A percentile compares a stretch with the other conserved stretches of the same genome.
Evolutionary conservation across 2,797 vertebrate genomes (phyloP).

Genomic region (Megaceryle alcyon): DNA sequence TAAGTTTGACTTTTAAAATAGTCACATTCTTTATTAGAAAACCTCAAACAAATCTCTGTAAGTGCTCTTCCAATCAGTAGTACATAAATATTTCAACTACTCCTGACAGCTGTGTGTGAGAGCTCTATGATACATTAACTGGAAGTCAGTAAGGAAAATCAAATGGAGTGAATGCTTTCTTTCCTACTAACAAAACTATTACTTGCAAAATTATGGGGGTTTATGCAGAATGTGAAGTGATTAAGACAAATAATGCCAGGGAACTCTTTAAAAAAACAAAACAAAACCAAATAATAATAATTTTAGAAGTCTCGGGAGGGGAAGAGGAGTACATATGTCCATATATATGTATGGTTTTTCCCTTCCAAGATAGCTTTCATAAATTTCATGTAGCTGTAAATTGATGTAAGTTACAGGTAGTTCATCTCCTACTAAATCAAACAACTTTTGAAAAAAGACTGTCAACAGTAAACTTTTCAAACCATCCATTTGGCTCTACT

Average conservation of each 20-base stretch:
- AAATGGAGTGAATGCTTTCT: neutral
- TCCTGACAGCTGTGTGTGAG: neutral
- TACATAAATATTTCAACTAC: neutral
- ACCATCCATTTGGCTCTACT: neutral
- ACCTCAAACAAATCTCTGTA: neutral
- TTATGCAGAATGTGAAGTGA: neutral
- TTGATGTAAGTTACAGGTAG: neutral
- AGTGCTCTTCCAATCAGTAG: neutral
- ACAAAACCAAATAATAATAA: no score
- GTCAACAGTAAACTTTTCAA: neutral
- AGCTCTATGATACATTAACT: neutral
- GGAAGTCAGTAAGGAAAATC: neutral
- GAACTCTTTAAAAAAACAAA: neutral
- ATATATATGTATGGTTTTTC: neutral
- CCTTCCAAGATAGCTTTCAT: neutral
- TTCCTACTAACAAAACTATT: neutral
- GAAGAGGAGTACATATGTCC: neutral
- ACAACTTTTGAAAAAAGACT: neutral
- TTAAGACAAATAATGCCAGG: neutral
- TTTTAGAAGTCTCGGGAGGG: no score
- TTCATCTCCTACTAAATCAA: neutral
- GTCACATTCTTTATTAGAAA: neutral
- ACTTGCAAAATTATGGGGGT: neutral
- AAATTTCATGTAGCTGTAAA: neutral
- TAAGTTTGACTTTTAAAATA: neutral